phyloP scores from a whole-genome alignment of 2,113 vertebrate species.

The Coryphaenoides rupestris region DNA sequence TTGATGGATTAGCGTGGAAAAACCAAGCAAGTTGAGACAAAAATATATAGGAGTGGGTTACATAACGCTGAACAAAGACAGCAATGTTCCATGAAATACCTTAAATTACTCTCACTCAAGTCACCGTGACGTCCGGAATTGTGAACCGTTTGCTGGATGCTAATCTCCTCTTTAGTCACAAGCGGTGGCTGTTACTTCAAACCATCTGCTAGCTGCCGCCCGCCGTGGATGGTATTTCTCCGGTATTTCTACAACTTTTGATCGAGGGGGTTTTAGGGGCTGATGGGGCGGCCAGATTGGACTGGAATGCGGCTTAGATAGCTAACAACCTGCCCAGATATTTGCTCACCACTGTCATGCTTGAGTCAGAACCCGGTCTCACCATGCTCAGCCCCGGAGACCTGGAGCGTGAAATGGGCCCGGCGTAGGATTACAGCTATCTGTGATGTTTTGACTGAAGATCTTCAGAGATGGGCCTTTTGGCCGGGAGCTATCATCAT shows the following conservation, averaged over 20 bases:
- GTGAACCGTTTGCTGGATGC: neutral
- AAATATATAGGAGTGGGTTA: conserved; percentile 18
- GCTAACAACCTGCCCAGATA: conserved; percentile 41
- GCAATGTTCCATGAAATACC: neutral
- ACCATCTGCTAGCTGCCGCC: conserved; percentile 12
- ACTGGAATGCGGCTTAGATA: conserved; percentile 45
- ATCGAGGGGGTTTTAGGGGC: conserved; percentile 14
- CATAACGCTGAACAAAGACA: conserved; percentile 24
- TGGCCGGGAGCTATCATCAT: too few species aligned
- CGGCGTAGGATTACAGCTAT: conserved; percentile 52
- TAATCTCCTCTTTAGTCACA: neutral
- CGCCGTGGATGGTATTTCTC: conserved; percentile 29
- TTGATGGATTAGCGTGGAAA: conserved; percentile 26
- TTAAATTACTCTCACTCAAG: too few species aligned
- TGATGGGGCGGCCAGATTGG: conserved; percentile 19
- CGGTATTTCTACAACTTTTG: conserved; percentile 2
- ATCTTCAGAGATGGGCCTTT: neutral
- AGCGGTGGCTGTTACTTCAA: neutral
- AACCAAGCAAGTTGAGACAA: conserved; percentile 3
- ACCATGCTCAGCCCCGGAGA: conserved; percentile 47
- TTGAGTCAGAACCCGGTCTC: conserved; percentile 29
- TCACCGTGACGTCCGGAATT: neutral
- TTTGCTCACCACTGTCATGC: conserved; percentile 32
- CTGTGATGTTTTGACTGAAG: conserved; percentile 28
- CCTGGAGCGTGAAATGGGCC: conserved; percentile 69